Conservation (phyloP, 2,888 invertebrate species). For the Epistrophe grossulariae region DNA sequence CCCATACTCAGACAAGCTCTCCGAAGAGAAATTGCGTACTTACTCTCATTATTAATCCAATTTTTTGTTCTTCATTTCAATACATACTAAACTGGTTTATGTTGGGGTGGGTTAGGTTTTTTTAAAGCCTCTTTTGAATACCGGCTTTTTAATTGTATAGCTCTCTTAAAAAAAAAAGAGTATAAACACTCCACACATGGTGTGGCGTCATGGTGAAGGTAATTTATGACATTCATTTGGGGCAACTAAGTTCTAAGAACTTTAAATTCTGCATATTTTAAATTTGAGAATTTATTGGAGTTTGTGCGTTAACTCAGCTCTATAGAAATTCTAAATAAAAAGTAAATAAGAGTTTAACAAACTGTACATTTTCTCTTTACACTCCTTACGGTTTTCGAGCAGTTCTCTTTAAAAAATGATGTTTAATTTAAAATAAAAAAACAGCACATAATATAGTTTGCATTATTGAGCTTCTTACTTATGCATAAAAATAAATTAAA, state of each 20-base stretch:
- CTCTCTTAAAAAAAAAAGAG: constrained; percentile 41
- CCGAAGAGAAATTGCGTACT: constrained; percentile 58
- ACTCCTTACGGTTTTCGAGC: constrained; percentile 42
- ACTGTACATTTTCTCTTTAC: constrained; percentile 9
- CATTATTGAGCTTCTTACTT: background rate
- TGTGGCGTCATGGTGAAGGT: background rate
- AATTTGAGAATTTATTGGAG: background rate
- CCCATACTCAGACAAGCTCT: constrained; percentile 33
- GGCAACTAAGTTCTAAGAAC: background rate
- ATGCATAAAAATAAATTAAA: background rate
- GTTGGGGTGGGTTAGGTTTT: constrained; percentile 75
- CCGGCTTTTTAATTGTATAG: constrained; percentile 57
- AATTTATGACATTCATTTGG: background rate
- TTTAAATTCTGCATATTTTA: background rate
- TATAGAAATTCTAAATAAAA: background rate
- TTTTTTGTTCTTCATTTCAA: constrained; percentile 19
- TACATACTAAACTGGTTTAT: constrained; percentile 53
- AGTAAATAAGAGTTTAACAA: background rate
- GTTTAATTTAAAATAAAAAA: background rate
- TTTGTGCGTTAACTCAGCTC: background rate
- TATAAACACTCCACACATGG: constrained; percentile 12
- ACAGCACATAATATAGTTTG: background rate
- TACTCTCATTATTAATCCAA: constrained; percentile 14
- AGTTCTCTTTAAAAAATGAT: constrained; percentile 45
- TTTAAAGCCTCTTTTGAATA: constrained; percentile 48